Base-by-base conservation (phyloP, 2,888 invertebrate species). In the Amphipoea oculea region DNA sequence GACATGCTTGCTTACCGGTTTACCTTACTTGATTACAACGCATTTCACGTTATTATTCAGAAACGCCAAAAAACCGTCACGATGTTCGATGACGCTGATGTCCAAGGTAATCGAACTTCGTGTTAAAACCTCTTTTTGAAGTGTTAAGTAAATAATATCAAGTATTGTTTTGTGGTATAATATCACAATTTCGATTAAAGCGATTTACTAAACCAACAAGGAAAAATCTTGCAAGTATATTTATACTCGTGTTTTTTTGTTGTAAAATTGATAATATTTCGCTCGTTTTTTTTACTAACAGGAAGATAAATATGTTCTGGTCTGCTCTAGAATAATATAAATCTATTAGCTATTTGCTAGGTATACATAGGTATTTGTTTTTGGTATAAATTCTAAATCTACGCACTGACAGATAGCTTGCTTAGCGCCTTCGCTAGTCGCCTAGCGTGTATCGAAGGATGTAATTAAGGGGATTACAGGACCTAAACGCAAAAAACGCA, bases 91-190 rank as follows among this genome's bases (percentile, higher is more conserved):
- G 86, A 83, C 79, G 76, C 29, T 45, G n/a, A 36, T 65, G 36
- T 29, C 66, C 73, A 79, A 86, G 79, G 71, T 74, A 77, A 83
- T 72, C 68, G 79, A 83, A 79, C 72, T 79, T 73, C n/a, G 20
- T 68, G n/a, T 45, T 40, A 57, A 79, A 62, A 29, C 48, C 67
- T 63, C 45, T 48, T 83, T 76, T 82, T 71, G 29, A 67, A 83
- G 86, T 67, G 73, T 68, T 79, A 51, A 42, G 68, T 79, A 62
- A 86, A 83, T 71, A 79, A 86, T 45, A 65, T 67, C 36, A 65
- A 73, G 71, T 79, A 74, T 79, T 83, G 51, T 77, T 74, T 66
- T 65, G 51, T 73, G 51, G 65, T 69, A 40, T 80, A 70, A n/a
- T 67, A 83, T 67, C 67, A 65, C 12, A 63, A 79, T 76, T 77